These are phyloP conservation scores for Ormyrus rosae DNA, from an alignment of 2,888 invertebrate genomes.

Conservation along the genomic window DNA sequence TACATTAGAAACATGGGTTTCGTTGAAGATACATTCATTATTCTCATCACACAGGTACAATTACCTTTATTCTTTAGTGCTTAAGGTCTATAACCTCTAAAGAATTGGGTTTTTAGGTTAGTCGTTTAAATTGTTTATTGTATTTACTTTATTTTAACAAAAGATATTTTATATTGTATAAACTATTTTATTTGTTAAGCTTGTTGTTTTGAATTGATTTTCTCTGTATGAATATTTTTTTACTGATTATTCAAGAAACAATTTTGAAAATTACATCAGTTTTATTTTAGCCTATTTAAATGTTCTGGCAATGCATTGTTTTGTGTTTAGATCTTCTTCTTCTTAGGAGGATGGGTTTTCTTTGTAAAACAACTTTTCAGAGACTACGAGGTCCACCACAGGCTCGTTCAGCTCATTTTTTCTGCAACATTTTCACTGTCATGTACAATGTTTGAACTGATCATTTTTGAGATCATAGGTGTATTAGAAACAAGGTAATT, in stretches of 20 bases:
- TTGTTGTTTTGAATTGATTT: constrained; percentile 4
- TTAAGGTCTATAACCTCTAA: constrained; percentile 34
- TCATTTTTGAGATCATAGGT: constrained; percentile 98
- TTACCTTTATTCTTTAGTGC: constrained; percentile 36
- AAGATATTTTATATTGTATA: not conserved
- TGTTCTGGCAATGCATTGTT: constrained; percentile 18
- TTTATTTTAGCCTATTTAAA: constrained; percentile 3
- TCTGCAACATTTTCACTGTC: constrained; percentile 97
- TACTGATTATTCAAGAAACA: no score
- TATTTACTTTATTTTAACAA: not conserved
- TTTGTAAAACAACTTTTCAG: constrained; percentile 97
- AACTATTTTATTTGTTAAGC: constrained; percentile 4
- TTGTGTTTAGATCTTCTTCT: constrained; percentile 88
- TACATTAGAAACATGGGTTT: constrained; percentile 82
- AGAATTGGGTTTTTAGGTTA: constrained; percentile 56
- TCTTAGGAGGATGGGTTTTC: constrained; percentile 98
- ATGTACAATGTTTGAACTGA: constrained; percentile 99
- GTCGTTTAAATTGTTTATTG: constrained; percentile 32
- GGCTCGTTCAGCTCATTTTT: constrained; percentile 95
- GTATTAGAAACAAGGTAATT: constrained; percentile 91
- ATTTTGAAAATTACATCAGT: not conserved
- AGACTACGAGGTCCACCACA: constrained; percentile 98
- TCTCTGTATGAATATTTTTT: not conserved
- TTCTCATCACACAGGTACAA: constrained; percentile 87
- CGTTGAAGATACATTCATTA: constrained; percentile 88